Base-by-base conservation (phyloP, 1,140 invertebrate species). In the Papilio xuthus region DNA sequence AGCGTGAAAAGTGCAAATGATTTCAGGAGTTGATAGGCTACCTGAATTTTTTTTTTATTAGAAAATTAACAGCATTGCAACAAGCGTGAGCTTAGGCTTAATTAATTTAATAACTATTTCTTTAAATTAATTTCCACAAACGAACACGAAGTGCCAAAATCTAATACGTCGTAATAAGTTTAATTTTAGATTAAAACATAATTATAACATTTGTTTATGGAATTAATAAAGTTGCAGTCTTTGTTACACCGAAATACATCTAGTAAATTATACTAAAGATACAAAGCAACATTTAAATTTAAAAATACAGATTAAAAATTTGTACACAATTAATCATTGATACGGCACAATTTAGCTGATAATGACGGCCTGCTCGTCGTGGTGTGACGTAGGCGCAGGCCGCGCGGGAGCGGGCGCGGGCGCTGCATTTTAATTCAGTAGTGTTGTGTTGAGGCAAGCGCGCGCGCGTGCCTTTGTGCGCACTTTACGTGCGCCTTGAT, bases 381-480 rank as follows among this genome's bases (percentile, higher is more conserved):
- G 79, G 77, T 81, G 70, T 85, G 79, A 82, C 79, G 87, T 87
- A 81, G 78, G 73, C 78, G 85, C 78, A 81, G 79, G 70, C 77
- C 74, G 81, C 78, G 32, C 80, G 80, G 79, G 77, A 15, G 78
- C 84, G 81, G 81, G 88, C 86, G 89, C 87, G 90, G 80, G 89
- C 90, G 87, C 86, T 79, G 82, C 78, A 44, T 77, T 81, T 72
- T 72, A 76, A 82, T 86, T 83, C 86, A 92, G 90, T 92, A 80
- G 88, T 82, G 84, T 84, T 86, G 78, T 72, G 84, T 84, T 83
- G 83, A 84, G 83, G 82, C 79, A 26, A 79, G 82, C 78, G 87
- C 77, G 80, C 82, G 89, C 90, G 86, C 88, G 92, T 88, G 74
- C 81, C 70, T 72, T 80, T 78, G 78, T 88, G 88, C 86, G 88